A percentile compares a stretch with the other conserved stretches of the same genome.
phyloP scores from a whole-genome alignment of 2,113 vertebrate genomes.

The Patagioenas fasciata region DNA sequence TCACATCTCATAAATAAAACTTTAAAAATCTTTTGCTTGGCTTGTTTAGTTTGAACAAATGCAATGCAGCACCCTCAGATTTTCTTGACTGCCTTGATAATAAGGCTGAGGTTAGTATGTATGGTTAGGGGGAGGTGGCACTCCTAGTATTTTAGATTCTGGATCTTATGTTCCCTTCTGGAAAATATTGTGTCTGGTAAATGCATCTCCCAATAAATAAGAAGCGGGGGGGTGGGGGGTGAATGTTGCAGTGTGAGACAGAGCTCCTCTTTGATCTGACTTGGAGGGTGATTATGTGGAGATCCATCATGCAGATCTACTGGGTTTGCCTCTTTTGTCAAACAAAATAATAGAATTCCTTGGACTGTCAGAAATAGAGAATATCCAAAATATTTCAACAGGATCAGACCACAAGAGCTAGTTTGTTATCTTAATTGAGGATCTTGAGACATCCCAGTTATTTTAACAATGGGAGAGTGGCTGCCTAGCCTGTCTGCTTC shows the following conservation, averaged over 20 bases:
- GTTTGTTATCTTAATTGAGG: conserved; percentile 15
- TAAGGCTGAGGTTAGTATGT: conserved; percentile 18
- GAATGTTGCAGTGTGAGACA: conserved; percentile 53
- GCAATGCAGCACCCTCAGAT: neutral
- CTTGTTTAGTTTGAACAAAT: conserved; percentile 4
- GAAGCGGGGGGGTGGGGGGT: neutral
- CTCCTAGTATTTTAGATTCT: neutral
- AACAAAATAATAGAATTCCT: conserved; percentile 38
- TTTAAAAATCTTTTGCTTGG: neutral
- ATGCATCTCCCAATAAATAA: conserved; percentile 43
- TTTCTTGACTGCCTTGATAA: conserved; percentile 3
- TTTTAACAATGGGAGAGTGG: conserved; percentile 5
- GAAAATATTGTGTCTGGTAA: conserved; percentile 34
- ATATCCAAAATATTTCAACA: conserved; percentile 28
- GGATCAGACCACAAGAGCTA: neutral
- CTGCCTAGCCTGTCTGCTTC: conserved; percentile 2
- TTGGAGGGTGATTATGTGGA: conserved; percentile 3
- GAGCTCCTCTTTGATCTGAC: conserved; percentile 10
- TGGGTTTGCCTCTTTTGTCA: neutral
- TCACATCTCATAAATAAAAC: conserved; percentile 58
- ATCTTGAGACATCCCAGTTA: conserved; percentile 23
- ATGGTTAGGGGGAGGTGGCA: neutral
- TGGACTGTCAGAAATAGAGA: neutral
- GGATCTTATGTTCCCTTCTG: neutral
- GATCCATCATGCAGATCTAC: neutral